These are phyloP conservation scores for Aricia artaxerxes DNA, from an alignment of 2,888 invertebrate genomes.

Conservation along the genomic window DNA sequence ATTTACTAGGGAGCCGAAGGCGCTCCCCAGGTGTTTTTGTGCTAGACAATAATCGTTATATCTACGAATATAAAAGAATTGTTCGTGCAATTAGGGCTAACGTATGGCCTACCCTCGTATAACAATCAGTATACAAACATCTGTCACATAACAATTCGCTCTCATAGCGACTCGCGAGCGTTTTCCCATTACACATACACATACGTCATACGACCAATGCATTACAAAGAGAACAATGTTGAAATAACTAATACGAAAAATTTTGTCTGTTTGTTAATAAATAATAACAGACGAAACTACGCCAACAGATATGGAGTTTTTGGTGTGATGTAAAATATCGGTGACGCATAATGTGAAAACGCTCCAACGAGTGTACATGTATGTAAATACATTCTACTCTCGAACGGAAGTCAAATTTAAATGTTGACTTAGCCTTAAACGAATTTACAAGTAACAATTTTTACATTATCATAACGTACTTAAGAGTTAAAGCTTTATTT, in stretches of 20 bases:
- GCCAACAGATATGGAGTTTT: neutral
- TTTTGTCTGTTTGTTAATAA: neutral
- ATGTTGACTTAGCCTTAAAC: conserved; percentile 62
- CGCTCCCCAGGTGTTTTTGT: conserved; percentile 54
- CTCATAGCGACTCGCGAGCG: neutral
- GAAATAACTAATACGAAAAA: too few relatives aligned
- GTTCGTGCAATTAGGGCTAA: conserved; percentile 56
- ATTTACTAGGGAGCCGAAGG: neutral
- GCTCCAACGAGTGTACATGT: neutral
- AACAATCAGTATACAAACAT: conserved; percentile 13
- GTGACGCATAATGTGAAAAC: neutral
- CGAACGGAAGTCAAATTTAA: conserved; percentile 57
- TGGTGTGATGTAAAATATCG: neutral
- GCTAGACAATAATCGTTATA: conserved; percentile 65
- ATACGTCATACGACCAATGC: neutral
- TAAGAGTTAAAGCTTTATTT: conserved; percentile 72
- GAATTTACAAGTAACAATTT: conserved; percentile 73
- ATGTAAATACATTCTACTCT: conserved; percentile 37
- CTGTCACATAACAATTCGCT: conserved; percentile 8
- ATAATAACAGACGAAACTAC: neutral
- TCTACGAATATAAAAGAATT: conserved; percentile 62
- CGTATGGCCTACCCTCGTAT: conserved; percentile 39
- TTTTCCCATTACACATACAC: neutral
- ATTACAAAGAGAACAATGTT: neutral
- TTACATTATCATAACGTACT: conserved; percentile 59